Evolutionary conservation across 2,797 vertebrate genomes (phyloP).

Genomic region (Martes flavigula): DNA sequence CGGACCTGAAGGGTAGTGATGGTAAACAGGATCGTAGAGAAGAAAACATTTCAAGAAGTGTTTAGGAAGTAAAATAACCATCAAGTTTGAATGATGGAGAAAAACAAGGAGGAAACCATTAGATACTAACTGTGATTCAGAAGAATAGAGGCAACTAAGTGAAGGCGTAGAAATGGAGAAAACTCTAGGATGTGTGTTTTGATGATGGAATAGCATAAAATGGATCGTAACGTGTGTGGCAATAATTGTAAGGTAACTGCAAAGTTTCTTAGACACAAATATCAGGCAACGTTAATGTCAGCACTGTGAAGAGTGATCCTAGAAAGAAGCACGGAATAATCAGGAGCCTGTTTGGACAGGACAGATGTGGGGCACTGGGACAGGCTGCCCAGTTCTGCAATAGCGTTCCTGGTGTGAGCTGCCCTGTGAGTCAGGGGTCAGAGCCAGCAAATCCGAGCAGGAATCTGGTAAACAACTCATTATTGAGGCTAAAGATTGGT

Average conservation of each 20-base stretch:
- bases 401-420: neutral
- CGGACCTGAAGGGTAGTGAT: accelerated
- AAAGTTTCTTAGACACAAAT: neutral
- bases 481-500: neutral
- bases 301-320: too few species aligned
- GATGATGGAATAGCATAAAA: neutral
- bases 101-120: neutral
- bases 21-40: accelerated
- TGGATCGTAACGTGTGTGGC: neutral
- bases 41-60: neutral
- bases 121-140: neutral
- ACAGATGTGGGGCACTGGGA: accelerated
- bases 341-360: neutral
- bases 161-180: neutral
- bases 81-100: neutral
- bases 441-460: neutral
- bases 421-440: neutral
- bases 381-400: neutral
- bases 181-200: neutral
- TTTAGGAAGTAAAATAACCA: neutral
- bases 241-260: neutral
- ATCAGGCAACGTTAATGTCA: neutral
- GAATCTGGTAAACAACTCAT: neutral
- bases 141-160: neutral
- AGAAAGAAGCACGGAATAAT: neutral